Evolutionary conservation across 2,888 invertebrate genomes (phyloP), one percentile per base, ranked within the genome.

Genomic region (Meiosimyza decipiens): DNA sequence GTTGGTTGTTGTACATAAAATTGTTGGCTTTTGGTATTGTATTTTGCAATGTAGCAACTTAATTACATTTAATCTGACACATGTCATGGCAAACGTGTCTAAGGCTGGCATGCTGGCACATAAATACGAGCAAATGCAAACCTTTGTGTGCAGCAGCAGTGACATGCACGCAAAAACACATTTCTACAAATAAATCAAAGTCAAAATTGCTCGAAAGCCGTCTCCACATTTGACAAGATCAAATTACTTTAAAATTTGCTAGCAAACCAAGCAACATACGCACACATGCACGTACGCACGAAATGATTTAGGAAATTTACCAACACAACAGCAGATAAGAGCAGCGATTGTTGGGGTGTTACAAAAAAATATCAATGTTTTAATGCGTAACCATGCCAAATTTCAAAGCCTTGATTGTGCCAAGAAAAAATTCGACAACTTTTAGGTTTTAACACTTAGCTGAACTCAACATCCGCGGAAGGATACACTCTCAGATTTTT

Each of bases 141-240:
- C 62, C 33, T 15, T 33, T 47, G 18, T 13, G n/a, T 62, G 28
- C 64, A 50, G 15, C 16, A 16, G 9, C 13, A 40, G 66, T 18
- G 55, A 80, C 80, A 79, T 81, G 76, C 63, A 59, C 40, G 49
- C 55, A 54, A 33, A 51, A 63, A 28, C 33, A 51, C 50, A 62
- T 70, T 71, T 64, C 64, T 51, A 60, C 69, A 70, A 70, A 65
- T 73, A 73, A 70, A 73, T 73, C 73, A 69, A 73, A 73, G 70
- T 70, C 69, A 64, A 73, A 73, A 66, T 65, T 60, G 73, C 64
- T 65, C 13, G 60, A 65, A 40, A 66, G 64, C 64, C 70, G 49
- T 57, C 57, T 65, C 55, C 64, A 70, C 64, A 55, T 59, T 73
- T 73, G 73, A 70, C 70, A 66, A 73, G 70, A 70, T 73, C 70